Conservation (phyloP, 2,888 invertebrate species). For the Rhorus exstirpatorius region DNA sequence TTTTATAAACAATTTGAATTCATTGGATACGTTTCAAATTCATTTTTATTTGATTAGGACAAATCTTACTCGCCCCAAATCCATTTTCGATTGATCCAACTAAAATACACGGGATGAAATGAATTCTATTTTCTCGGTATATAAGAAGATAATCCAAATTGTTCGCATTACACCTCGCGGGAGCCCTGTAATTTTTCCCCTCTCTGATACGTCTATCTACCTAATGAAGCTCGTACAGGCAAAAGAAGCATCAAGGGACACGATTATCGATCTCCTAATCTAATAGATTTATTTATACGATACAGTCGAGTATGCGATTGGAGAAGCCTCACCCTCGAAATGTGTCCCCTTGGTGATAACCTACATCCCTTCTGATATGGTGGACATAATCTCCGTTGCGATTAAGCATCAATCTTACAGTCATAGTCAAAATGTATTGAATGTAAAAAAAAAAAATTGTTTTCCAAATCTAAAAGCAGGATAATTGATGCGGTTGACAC, state of each 20-base stretch:
- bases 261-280: slow-evolving; percentile 45
- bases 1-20: neutral
- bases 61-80: neutral
- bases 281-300: slow-evolving; percentile 40
- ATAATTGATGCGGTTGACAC: no score
- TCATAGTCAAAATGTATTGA: neutral
- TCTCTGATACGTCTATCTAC: neutral
- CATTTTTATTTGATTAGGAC: no score
- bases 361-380: slow-evolving; percentile 23
- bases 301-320: neutral
- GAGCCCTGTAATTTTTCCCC: neutral
- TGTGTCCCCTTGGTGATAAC: slow-evolving; percentile 22
- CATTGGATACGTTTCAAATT: no score
- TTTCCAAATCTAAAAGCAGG: no score
- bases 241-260: slow-evolving; percentile 22
- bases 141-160: slow-evolving; percentile 2
- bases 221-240: slow-evolving; percentile 29
- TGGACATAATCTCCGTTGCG: neutral
- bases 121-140: neutral
- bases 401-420: neutral
- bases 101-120: neutral
- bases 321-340: slow-evolving; percentile 8
- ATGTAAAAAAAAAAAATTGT: neutral
- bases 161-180: neutral
- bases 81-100: neutral